These are phyloP conservation scores for Epicampocera succincta DNA, from an alignment of 2,888 invertebrate species.

Conservation along the genomic window DNA sequence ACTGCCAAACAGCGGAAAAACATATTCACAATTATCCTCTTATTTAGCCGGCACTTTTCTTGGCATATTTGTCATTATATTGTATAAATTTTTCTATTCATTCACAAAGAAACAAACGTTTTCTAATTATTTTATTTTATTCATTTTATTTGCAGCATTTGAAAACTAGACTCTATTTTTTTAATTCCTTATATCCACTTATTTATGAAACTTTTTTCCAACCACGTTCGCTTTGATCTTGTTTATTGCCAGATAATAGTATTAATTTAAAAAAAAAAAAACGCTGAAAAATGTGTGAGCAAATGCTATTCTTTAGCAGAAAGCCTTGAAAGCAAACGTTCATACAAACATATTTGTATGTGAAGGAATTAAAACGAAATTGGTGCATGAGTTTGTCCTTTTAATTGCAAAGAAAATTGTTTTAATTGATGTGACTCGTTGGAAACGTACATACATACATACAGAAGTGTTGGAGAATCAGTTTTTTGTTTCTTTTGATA, in stretches of 20 bases:
- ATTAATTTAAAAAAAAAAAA: constrained; percentile 27
- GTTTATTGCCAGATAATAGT: constrained; percentile 23
- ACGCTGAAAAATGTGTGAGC: background rate
- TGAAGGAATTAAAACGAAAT: background rate
- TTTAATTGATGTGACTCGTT: background rate
- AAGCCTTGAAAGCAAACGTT: background rate
- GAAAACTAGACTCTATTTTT: background rate
- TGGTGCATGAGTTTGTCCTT: background rate
- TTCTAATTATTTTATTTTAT: constrained; percentile 12
- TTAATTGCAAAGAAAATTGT: background rate
- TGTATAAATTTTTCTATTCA: too few relatives aligned
- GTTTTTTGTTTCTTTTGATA: constrained; percentile 5
- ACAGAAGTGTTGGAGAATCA: background rate
- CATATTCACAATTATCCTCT: too few relatives aligned
- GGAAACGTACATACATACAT: too few relatives aligned
- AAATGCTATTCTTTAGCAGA: constrained; percentile 19
- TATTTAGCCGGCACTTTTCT: too few relatives aligned
- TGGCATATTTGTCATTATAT: too few relatives aligned
- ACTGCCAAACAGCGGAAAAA: too few relatives aligned
- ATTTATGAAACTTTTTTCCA: constrained; percentile 8
- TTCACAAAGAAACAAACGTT: too few relatives aligned
- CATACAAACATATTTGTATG: constrained; percentile 16
- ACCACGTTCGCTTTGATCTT: constrained; percentile 38
- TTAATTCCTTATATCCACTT: background rate
- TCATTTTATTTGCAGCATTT: constrained; percentile 8